A percentile compares a stretch with the other conserved stretches of the same genome.
These are phyloP conservation scores for Anthonomus grandis DNA, from an alignment of 1,140 invertebrate genomes.

Conservation along the genomic window DNA sequence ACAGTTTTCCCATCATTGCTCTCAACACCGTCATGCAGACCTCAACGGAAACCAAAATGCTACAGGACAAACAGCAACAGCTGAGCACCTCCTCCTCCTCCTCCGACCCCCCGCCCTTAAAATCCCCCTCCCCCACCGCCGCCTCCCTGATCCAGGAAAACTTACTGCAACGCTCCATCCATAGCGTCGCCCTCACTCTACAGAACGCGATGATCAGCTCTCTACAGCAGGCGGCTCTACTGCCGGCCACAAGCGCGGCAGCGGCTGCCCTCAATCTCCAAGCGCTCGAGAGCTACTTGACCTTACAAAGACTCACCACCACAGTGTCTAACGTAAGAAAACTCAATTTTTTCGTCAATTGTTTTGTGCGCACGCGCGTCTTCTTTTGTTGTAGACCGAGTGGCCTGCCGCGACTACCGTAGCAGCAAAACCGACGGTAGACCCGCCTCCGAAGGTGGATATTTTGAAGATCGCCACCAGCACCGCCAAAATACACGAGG, in stretches of 20 bases:
- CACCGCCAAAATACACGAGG: constrained; percentile 57
- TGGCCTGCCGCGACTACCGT: not conserved
- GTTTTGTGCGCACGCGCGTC: not conserved
- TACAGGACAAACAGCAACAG: constrained; percentile 33
- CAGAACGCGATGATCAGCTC: constrained; percentile 75
- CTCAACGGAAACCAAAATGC: constrained; percentile 34
- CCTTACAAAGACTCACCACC: constrained; percentile 65
- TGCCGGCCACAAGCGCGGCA: constrained; percentile 73
- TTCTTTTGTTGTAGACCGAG: constrained; percentile 16
- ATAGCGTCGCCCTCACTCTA: constrained; percentile 69
- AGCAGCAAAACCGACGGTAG: constrained; percentile 8
- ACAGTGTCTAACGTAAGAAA: constrained; percentile 33
- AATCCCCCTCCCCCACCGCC: constrained; percentile 41
- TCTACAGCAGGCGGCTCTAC: constrained; percentile 67
- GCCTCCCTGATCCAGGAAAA: constrained; percentile 53
- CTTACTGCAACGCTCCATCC: constrained; percentile 55
- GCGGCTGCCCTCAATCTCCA: constrained; percentile 77
- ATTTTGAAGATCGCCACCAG: constrained; percentile 58
- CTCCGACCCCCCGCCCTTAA: not conserved
- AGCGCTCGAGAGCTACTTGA: constrained; percentile 78
- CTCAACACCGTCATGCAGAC: constrained; percentile 37
- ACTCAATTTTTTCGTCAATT: not conserved
- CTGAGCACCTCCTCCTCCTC: constrained; percentile 17
- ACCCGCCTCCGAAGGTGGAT: constrained; percentile 41
- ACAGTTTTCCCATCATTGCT: not conserved